Evolutionary conservation across 2,888 invertebrate species (phyloP), one percentile per base, ranked within the genome.

Genomic region (Drosophila parthenogenetica): DNA sequence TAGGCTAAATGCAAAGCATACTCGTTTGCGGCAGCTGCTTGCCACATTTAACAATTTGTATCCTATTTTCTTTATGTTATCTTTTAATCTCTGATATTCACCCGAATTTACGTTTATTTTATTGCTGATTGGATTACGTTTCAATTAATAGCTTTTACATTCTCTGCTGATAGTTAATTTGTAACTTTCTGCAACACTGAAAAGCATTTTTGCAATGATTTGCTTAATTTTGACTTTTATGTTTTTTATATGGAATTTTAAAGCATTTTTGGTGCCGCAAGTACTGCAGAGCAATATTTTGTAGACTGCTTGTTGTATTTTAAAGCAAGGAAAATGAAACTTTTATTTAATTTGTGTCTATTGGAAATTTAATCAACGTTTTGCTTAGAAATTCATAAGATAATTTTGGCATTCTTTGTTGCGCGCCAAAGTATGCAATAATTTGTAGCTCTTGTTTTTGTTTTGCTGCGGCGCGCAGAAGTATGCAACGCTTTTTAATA

Each of bases 31-130:
- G 32, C 58, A 48, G 19, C 53, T 32, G 45, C 53, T n/a, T 46
- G 69, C 51, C 17, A 40, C 58, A 22, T 35, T 40, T 13, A 39
- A 35, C 16, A 43, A 45, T 29, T 43, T 39, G 45, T 17, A 25
- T 35, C 40, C 51, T 29, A 16, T 60, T 51, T 60, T n/a, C 16
- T 48, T 29, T 42, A 5, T 62, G 32, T 55, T 62, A 48, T 55
- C 22, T 48, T 62, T 62, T 55, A 62, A 62, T 55, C 62, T 40
- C 48, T 11, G 19, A 22, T 16, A 58, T 58, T 48, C 22, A 35
- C 37, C 8, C 22, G 4, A 49, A 29, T 48, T 49, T 13, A 17
- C 13, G n/a, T 29, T 43, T 32, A 35, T 16, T 43, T 8, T 19
- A 19, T 29, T 37, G 14, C 29, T 40, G 35, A 49, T 50, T 59